These are phyloP conservation scores for Vannuccia rotundouncinata DNA, from an alignment of 2,888 invertebrate genomes.

Conservation along the genomic window DNA sequence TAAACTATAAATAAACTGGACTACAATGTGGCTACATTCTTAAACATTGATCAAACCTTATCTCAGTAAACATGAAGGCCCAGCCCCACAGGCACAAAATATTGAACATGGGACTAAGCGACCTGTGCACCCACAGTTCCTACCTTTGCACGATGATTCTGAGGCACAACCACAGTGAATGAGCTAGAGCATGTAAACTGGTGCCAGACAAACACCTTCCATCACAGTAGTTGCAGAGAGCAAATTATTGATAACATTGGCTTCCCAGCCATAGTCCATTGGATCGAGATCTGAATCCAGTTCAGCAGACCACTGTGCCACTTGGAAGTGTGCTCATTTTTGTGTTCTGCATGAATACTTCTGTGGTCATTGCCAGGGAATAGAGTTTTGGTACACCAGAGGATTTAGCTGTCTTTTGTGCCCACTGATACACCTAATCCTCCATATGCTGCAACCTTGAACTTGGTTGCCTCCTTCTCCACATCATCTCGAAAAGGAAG, in stretches of 20 bases:
- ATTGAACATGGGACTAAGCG: neutral
- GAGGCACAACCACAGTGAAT: neutral
- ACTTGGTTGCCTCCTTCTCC: constrained; percentile 2
- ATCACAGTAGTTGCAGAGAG: neutral
- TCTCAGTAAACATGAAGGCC: neutral
- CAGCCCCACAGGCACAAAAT: constrained; percentile 2
- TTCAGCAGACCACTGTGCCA: neutral
- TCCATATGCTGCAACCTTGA: neutral
- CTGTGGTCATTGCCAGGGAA: neutral
- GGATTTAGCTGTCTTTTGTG: constrained; percentile 3
- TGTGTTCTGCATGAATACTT: constrained; percentile 4
- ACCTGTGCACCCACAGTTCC: neutral
- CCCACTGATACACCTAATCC: neutral
- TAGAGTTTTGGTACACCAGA: constrained; percentile 1
- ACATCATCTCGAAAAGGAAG: no score
- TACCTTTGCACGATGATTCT: neutral
- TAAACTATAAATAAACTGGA: no score
- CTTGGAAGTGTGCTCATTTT: constrained; percentile 16
- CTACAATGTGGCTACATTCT: neutral
- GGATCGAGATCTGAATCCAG: constrained; percentile 1
- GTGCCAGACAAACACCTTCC: neutral
- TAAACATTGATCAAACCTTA: neutral
- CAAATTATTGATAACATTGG: neutral
- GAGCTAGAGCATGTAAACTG: neutral
- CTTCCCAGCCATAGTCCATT: constrained; percentile 18